Evolutionary conservation across 2,113 vertebrate species (phyloP).

Genomic region (Diadophis punctatus): DNA sequence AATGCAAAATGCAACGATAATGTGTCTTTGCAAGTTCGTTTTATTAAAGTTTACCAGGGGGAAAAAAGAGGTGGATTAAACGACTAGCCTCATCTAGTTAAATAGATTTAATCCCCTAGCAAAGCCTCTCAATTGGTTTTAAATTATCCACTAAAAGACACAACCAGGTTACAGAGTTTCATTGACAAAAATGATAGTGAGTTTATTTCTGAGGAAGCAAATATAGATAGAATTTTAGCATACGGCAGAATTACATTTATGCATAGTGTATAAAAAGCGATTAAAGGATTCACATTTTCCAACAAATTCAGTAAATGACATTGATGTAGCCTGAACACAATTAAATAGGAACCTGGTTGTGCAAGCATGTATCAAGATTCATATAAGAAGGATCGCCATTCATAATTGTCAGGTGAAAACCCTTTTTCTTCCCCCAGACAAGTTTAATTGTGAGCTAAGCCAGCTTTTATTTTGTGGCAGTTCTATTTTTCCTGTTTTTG

Average conservation of each 20-base stretch:
- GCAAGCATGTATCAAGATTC: background rate
- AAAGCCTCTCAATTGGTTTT: background rate
- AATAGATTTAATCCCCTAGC: background rate
- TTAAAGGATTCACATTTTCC: background rate
- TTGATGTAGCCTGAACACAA: background rate
- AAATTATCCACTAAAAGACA: background rate
- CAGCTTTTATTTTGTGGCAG: background rate
- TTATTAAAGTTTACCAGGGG: background rate
- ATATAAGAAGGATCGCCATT: background rate
- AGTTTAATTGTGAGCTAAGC: background rate
- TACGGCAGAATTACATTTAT: background rate
- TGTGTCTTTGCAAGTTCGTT: background rate
- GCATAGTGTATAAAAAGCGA: background rate
- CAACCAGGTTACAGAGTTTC: background rate
- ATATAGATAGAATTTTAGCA: background rate
- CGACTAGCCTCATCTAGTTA: background rate
- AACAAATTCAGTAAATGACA: background rate
- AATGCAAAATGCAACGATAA: background rate
- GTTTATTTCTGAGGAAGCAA: background rate
- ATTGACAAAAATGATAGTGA: background rate
- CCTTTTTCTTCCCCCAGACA: background rate
- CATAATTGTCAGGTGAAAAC: background rate
- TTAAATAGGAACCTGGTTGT: background rate
- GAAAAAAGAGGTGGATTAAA: background rate
- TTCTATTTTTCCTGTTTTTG: background rate